Conservation (phyloP, 1,140 invertebrate genomes). For the roundworm (Caenorhabditis elegans) region DNA sequence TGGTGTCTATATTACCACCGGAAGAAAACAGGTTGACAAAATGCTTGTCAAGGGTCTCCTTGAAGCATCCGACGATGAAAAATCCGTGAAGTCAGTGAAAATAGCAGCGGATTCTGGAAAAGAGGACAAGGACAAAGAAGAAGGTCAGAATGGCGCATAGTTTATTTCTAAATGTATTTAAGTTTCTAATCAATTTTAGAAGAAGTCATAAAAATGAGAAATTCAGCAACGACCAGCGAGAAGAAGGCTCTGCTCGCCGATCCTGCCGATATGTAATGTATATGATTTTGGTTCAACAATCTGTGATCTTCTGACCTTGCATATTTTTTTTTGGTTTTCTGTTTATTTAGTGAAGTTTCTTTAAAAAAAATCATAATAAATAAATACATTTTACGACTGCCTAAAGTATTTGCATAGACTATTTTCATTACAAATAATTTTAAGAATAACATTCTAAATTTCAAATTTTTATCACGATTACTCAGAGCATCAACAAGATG, state of each 20-base stretch:
- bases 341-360: too few species aligned
- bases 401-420: too few species aligned
- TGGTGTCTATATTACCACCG: background rate
- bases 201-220: conserved; percentile 26
- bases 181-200: background rate
- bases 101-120: background rate
- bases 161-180: background rate
- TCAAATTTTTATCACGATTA: too few species aligned
- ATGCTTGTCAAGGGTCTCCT: background rate
- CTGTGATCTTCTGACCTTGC: too few species aligned
- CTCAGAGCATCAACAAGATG: too few species aligned
- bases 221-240: conserved; percentile 17
- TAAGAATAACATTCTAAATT: too few species aligned
- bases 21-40: background rate
- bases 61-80: background rate
- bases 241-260: conserved; percentile 14
- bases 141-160: conserved; percentile 16
- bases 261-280: background rate
- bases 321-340: too few species aligned
- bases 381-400: too few species aligned
- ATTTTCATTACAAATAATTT: too few species aligned
- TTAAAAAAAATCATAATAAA: too few species aligned
- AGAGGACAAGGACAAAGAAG: conserved; percentile 16
- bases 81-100: conserved; percentile 10
- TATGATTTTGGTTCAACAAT: too few species aligned